These are phyloP conservation scores for Bellardia pandia DNA, from an alignment of 2,888 invertebrate species.

Conservation along the genomic window DNA sequence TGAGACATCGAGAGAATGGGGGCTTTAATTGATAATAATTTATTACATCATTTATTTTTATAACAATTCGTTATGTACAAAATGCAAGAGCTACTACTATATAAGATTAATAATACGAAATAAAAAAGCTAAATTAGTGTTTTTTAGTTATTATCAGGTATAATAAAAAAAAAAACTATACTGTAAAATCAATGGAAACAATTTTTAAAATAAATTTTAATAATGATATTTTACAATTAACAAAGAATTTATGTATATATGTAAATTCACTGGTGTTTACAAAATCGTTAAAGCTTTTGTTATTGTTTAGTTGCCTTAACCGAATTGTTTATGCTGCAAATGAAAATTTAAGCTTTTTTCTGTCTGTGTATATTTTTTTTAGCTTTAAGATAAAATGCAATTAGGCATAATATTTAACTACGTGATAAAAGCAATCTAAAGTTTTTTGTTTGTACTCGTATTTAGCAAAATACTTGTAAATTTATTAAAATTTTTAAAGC, in stretches of 20 bases:
- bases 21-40: conserved; percentile 55
- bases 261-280: no score
- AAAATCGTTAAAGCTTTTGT: no score
- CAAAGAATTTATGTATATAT: no score
- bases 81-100: background rate
- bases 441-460: background rate
- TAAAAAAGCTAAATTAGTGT: background rate
- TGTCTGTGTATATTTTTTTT: background rate
- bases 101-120: background rate
- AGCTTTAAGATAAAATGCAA: background rate
- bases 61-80: conserved; percentile 7
- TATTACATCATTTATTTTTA: conserved; percentile 64
- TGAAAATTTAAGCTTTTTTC: background rate
- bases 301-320: background rate
- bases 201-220: no score
- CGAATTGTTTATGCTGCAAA: background rate
- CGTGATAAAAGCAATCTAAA: conserved; percentile 2
- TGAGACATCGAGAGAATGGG: conserved; percentile 37
- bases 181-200: no score
- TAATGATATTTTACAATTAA: no score
- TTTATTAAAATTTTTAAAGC: conserved; percentile 17
- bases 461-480: conserved; percentile 11
- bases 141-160: background rate
- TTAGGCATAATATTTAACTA: background rate
- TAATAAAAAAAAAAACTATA: no score